Conservation (phyloP, 2,113 vertebrate species). For the Sorex fumeus region DNA sequence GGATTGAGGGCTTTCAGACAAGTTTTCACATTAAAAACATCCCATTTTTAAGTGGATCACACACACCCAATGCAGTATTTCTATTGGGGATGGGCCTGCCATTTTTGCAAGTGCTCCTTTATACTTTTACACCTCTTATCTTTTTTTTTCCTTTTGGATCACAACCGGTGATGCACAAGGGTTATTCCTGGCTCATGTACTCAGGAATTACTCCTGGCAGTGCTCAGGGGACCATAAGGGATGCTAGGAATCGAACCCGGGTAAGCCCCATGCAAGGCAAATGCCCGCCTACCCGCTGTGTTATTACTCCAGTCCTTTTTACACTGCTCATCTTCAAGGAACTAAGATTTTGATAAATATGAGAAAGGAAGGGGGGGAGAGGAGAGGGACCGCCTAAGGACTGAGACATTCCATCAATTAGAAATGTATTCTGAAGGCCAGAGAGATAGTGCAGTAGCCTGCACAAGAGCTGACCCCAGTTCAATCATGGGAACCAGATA, state of each 20-base stretch:
- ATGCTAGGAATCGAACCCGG: no score
- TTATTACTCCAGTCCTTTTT: no score
- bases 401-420: not conserved
- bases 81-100: not conserved
- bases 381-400: not conserved
- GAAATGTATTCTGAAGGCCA: not conserved
- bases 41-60: not conserved
- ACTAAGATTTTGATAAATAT: slow-evolving; percentile 27
- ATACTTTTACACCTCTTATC: not conserved
- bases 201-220: no score
- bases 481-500: no score
- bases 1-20: not conserved
- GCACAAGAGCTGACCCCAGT: no score
- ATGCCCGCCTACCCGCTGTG: no score
- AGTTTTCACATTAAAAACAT: slow-evolving; percentile 55
- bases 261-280: no score
- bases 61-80: not conserved
- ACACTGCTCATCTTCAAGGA: not conserved
- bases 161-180: no score
- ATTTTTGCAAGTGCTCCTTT: slow-evolving; percentile 46
- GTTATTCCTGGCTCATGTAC: no score
- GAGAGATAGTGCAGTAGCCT: not conserved
- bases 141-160: no score
- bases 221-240: no score
- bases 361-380: slow-evolving; percentile 7